Evolutionary conservation across 2,797 vertebrate species (phyloP), one percentile per base, ranked within the genome.

Genomic region (Acanthurus tractus): DNA sequence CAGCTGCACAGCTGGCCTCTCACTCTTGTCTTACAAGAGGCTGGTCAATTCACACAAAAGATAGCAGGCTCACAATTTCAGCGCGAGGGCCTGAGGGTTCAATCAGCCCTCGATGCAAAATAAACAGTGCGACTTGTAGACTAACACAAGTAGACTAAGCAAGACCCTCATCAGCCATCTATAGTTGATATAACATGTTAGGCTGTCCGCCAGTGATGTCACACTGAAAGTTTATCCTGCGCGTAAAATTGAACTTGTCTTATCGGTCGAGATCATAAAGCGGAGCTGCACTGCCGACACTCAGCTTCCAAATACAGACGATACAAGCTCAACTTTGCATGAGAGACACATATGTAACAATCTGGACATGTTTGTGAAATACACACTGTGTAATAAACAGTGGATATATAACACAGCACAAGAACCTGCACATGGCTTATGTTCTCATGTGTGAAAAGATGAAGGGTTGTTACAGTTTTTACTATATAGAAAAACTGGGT

Each of bases 71-170:
- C 65, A 49, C 50, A 42, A 48, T 44, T 76, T 68, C 38, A 36
- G 44, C 55, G 36, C 45, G 13, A 2, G 29, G 23, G 29, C 17
- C 11, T 7, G 46, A 54, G 4, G 49, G 53, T 46, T 67, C 34
- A 63, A 12, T 67, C 40, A 73, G 66, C 13, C 20, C 17, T 58
- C 15, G 0, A 36, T 50, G 29, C 54, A 74, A 74, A 77, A 63
- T 48, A 72, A 85, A 77, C 55, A 15, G 4, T 12, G 15, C 23
- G 49, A 58, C 54, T 68, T 62, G 40, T 69, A 53, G 50, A 48
- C 17, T 18, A 17, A 76, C 44, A 65, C 9, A 52, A 55, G 45
- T 14, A 45, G 45, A 63, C 68, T 4, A 4, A 70, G 36, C 57
- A 8, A 3, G 34, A 34, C 29, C 62, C 40, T 34, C 52, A 6